Base-by-base conservation (phyloP, 2,888 invertebrate genomes). In the Pemphredon lugubris region DNA sequence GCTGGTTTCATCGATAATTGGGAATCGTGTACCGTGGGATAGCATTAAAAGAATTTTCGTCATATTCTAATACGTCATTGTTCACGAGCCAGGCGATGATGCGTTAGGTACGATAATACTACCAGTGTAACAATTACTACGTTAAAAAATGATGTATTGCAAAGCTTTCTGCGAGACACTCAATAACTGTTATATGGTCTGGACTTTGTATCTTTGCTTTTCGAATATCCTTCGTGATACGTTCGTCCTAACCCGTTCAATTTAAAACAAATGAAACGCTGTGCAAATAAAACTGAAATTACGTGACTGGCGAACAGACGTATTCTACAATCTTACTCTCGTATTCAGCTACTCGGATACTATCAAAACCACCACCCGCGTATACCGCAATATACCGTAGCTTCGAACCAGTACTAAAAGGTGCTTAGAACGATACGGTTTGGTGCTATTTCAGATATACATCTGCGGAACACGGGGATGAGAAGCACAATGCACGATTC, bases 1-100 rank as follows among this genome's bases (percentile, higher is more conserved):
- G 75, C 73, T 77, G 84, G 84, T 86, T 84, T 83, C 77, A 63
- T 44, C 73, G 70, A 74, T 77, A 70, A 63, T 68, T 64, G 34
- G 61, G 26, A 66, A 1, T 9, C 2, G 34, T 34, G n/a, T n/a
- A n/a, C 9, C 34, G 34, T n/a, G n/a, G n/a, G 1, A 34, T 7
- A n/a, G n/a, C n/a, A 2, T 34, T 26, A 26, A 5, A 3, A 26
- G 26, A 3, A 26, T 7, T 26, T 26, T 26, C 26, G 7, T 26
- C 3, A 26, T 26, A 5, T 26, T 5, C 26, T 26, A 26, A 26
- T 26, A n/a, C n/a, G n/a, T n/a, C n/a, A n/a, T n/a, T n/a, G n/a
- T n/a, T n/a, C n/a, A n/a, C n/a, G n/a, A n/a, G n/a, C n/a, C n/a
- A n/a, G n/a, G n/a, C n/a, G n/a, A n/a, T n/a, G n/a, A n/a, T n/a